These are phyloP conservation scores for Acheta domesticus DNA, from an alignment of 2,888 invertebrate species.

Conservation along the genomic window DNA sequence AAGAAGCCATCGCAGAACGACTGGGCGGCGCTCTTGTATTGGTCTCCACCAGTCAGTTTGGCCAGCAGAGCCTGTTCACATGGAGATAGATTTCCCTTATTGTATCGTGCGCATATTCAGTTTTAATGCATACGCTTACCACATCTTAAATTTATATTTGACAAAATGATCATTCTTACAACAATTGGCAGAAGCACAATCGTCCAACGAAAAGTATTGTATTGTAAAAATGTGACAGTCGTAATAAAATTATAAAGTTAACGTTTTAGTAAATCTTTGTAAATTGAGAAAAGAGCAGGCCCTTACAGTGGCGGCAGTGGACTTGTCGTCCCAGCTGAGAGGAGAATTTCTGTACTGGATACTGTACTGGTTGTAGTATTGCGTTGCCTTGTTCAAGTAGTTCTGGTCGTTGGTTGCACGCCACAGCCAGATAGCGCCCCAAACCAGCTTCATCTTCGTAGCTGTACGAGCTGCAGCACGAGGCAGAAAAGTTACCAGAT, in stretches of 20 bases:
- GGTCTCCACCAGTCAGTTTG: conserved; percentile 35
- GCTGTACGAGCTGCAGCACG: not conserved
- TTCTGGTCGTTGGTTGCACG: not conserved
- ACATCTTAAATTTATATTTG: not conserved
- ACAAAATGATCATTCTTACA: not conserved
- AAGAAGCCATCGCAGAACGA: conserved; percentile 36
- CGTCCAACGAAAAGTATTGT: too few relatives aligned
- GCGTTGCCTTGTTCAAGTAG: not conserved
- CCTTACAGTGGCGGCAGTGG: not conserved
- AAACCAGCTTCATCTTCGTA: conserved; percentile 12
- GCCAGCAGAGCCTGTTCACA: conserved; percentile 37
- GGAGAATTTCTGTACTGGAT: not conserved
- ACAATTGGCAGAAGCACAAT: too few relatives aligned
- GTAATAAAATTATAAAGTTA: too few relatives aligned
- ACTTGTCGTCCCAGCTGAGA: not conserved
- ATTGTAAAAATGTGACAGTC: too few relatives aligned
- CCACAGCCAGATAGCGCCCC: not conserved
- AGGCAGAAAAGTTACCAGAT: not conserved
- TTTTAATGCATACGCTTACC: not conserved
- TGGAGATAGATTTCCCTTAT: not conserved
- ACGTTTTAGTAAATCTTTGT: too few relatives aligned
- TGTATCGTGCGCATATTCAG: not conserved
- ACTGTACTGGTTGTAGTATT: not conserved
- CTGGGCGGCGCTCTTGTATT: conserved; percentile 35
- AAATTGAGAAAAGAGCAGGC: not conserved